These are phyloP conservation scores for Pomacea maculata DNA, from an alignment of 1,140 invertebrate genomes.

Conservation along the genomic window DNA sequence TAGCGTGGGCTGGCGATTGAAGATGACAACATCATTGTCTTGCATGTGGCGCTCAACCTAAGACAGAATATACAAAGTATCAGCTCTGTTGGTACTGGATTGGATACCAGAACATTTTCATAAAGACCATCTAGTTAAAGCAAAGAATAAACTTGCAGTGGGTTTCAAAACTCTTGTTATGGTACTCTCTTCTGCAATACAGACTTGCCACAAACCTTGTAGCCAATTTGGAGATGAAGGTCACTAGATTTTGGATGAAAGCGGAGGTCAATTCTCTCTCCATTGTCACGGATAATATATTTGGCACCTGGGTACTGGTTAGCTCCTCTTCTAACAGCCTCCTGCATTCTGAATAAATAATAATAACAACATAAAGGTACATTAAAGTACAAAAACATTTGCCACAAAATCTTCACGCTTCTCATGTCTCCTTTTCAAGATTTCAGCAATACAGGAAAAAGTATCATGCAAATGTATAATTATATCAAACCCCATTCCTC, in stretches of 20 bases:
- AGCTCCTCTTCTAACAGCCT: conserved; percentile 93
- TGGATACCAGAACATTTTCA: background rate
- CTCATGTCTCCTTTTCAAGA: too few species aligned
- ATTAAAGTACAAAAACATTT: background rate
- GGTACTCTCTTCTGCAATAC: background rate
- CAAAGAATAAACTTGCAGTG: background rate
- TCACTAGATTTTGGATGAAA: conserved; percentile 99
- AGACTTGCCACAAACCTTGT: conserved; percentile 72
- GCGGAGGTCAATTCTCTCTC: conserved; percentile 96
- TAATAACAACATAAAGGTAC: background rate
- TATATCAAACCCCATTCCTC: too few species aligned
- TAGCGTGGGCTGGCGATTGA: conserved; percentile 98
- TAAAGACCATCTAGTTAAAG: background rate
- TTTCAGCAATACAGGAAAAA: too few species aligned
- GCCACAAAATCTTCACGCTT: background rate
- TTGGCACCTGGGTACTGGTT: conserved; percentile 99
- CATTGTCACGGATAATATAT: conserved; percentile 98
- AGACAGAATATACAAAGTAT: background rate
- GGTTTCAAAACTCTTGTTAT: background rate
- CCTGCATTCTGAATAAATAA: conserved; percentile 82
- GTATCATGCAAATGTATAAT: too few species aligned
- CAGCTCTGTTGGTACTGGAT: background rate
- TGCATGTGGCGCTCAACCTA: conserved; percentile 95
- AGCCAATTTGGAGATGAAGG: conserved; percentile 97
- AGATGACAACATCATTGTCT: conserved; percentile 98